Percentiles rank a stretch among this genome's conserved stretches.
These are phyloP conservation scores for Entomyzon cyanotis DNA, from an alignment of 2,113 vertebrate genomes.

Conservation along the genomic window DNA sequence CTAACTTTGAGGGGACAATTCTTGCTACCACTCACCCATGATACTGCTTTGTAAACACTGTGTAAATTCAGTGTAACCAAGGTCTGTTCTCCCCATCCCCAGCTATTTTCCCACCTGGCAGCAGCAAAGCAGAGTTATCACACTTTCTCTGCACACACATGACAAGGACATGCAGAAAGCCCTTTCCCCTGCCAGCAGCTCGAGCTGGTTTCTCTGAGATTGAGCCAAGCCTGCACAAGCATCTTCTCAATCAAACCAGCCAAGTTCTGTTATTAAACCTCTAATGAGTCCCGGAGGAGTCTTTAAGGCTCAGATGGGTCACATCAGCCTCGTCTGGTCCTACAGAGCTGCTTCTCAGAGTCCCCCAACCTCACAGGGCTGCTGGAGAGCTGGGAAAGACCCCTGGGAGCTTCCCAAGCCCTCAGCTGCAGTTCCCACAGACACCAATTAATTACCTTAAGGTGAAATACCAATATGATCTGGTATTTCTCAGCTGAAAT, in stretches of 20 bases:
- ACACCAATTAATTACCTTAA: not conserved
- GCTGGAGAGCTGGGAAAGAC: not conserved
- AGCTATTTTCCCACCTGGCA: not conserved
- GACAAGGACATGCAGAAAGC: constrained; percentile 5
- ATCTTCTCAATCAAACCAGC: constrained; percentile 11
- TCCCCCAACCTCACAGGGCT: not conserved
- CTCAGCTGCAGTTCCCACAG: not conserved
- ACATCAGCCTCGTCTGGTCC: not conserved
- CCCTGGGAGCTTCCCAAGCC: not conserved
- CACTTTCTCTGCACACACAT: not conserved
- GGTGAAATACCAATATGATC: not conserved
- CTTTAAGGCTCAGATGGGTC: constrained; percentile 11
- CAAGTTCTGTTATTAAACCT: constrained; percentile 16
- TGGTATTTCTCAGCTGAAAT: not conserved
- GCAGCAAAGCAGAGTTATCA: not conserved
- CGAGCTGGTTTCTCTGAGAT: constrained; percentile 12
- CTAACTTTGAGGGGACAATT: not conserved
- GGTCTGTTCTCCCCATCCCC: not conserved
- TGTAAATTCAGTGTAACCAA: not conserved
- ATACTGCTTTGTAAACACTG: not conserved
- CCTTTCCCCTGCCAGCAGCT: not conserved
- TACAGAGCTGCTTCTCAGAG: not conserved
- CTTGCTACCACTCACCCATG: not conserved
- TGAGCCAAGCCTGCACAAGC: not conserved
- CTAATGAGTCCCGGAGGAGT: constrained; percentile 30